Conservation (phyloP, 2,888 invertebrate species). For the Neoitamus cyanurus region DNA sequence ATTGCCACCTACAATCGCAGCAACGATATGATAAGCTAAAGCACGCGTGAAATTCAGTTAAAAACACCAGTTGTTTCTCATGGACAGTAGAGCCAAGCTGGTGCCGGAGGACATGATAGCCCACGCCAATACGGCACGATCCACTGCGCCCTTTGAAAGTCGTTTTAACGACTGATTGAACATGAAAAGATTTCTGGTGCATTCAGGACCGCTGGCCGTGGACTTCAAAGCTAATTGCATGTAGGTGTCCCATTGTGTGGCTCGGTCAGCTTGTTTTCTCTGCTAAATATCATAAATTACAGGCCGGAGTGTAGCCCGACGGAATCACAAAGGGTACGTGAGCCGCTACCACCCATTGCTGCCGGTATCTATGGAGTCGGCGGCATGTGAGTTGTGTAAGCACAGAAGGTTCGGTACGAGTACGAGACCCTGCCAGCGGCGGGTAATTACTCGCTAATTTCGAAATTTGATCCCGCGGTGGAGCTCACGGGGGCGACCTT, state of each 20-base stretch:
- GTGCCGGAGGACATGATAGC: background rate
- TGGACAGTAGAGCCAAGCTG: background rate
- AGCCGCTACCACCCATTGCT: background rate
- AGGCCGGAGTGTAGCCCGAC: background rate
- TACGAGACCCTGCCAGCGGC: background rate
- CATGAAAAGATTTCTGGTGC: constrained; percentile 2
- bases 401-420: background rate
- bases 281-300: constrained; percentile 12
- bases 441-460: constrained; percentile 1
- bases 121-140: background rate
- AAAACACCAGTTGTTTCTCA: background rate
- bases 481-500: background rate
- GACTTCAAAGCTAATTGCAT: constrained; percentile 16
- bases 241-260: background rate
- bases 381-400: background rate
- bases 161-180: background rate
- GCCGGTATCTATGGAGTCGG: background rate
- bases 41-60: background rate
- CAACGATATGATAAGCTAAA: background rate
- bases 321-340: background rate
- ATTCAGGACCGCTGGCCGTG: background rate
- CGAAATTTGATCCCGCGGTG: background rate
- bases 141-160: background rate
- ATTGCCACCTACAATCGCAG: too few relatives aligned
- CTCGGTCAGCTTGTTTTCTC: background rate